These are phyloP conservation scores for Peromyscus californicus DNA, from an alignment of 2,113 vertebrate genomes.

Conservation along the genomic window DNA sequence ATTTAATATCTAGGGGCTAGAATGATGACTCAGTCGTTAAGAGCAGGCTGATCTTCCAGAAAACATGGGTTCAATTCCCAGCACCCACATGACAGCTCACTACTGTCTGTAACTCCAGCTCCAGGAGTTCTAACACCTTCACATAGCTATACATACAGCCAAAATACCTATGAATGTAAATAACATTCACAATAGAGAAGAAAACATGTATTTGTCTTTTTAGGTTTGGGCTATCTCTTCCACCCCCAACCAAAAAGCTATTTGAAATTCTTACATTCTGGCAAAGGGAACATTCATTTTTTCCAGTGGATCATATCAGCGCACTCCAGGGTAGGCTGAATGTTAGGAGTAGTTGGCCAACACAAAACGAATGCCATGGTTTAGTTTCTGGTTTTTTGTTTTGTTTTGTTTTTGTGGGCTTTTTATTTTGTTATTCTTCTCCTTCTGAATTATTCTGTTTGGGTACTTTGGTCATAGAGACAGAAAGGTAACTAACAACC, in stretches of 20 bases:
- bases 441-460: neutral
- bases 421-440: neutral
- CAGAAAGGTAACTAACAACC: constrained; percentile 32
- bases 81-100: neutral
- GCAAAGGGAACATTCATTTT: neutral
- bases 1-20: neutral
- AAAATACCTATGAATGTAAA: neutral
- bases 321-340: neutral
- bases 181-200: neutral
- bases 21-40: neutral
- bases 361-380: neutral
- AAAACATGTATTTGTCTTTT: neutral
- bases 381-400: neutral
- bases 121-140: neutral
- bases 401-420: neutral
- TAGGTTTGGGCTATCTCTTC: neutral
- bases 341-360: neutral
- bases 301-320: neutral
- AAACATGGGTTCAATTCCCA: neutral
- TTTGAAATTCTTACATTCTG: neutral
- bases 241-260: neutral
- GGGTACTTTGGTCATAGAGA: constrained; percentile 21
- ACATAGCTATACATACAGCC: neutral
- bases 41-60: neutral
- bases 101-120: neutral